phyloP scores from a whole-genome alignment of 1,140 invertebrate species.

The Adelges cooleyi region DNA sequence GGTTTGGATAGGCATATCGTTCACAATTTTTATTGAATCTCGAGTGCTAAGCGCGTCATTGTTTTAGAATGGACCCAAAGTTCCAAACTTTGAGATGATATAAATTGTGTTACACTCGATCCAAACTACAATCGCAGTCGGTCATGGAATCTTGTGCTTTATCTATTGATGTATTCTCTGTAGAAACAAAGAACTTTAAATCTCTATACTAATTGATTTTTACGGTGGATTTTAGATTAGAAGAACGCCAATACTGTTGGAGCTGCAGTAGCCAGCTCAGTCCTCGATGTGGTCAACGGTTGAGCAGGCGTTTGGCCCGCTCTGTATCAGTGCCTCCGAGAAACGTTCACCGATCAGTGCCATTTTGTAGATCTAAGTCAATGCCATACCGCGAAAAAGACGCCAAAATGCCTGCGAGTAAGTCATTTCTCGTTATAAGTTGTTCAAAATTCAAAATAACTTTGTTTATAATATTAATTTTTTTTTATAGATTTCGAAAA shows the following conservation, averaged over 20 bases:
- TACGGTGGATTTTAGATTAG: neutral
- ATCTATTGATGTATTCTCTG: too few species aligned
- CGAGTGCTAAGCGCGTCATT: too few species aligned
- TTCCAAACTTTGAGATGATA: too few species aligned
- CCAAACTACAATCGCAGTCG: too few species aligned
- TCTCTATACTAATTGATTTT: too few species aligned
- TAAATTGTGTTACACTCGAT: too few species aligned
- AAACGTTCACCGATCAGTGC: constrained; percentile 7
- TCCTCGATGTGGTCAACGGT: constrained; percentile 12
- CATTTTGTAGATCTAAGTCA: constrained; percentile 22
- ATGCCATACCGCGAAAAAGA: constrained; percentile 10
- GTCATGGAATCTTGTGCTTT: too few species aligned
- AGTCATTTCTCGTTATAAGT: neutral
- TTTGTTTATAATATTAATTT: neutral
- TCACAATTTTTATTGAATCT: too few species aligned
- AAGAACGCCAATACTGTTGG: constrained; percentile 23
- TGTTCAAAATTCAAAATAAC: too few species aligned
- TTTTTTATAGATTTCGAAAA: constrained; percentile 37
- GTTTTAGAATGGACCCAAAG: too few species aligned
- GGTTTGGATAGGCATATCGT: too few species aligned
- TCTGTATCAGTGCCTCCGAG: constrained; percentile 9
- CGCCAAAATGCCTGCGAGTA: constrained; percentile 17
- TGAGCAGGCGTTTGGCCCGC: constrained; percentile 21
- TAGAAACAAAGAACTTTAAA: too few species aligned
- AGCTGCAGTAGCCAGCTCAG: constrained; percentile 10